Evolutionary conservation across 2,888 invertebrate genomes (phyloP).

Genomic region (Clepsis dumicolana): DNA sequence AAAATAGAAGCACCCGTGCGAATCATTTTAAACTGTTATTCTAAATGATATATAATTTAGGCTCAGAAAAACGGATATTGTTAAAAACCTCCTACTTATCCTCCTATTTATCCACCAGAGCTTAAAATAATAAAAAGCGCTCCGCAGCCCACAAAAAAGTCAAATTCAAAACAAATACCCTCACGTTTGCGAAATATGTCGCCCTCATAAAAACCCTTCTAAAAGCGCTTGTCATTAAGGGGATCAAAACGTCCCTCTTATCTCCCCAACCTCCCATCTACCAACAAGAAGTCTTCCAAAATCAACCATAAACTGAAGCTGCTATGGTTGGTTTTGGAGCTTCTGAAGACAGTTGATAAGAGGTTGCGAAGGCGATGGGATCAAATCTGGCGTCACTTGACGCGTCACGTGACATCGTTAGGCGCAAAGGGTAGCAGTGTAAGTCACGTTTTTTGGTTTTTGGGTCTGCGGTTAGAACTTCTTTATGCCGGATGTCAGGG

Average conservation of each 20-base stretch:
- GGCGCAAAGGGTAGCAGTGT: conserved; percentile 6
- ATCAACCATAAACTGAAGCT: not conserved
- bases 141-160: not conserved
- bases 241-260: conserved; percentile 6
- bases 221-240: conserved; percentile 41
- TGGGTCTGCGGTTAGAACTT: conserved; percentile 14
- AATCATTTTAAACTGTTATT: no score
- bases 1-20: no score
- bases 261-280: not conserved
- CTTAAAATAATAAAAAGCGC: not conserved
- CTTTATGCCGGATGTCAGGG: not conserved
- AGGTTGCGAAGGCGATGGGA: not conserved
- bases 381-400: conserved; percentile 44
- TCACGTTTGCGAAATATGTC: conserved; percentile 37
- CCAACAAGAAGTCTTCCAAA: not conserved
- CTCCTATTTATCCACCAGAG: not conserved
- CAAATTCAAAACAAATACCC: conserved; percentile 30
- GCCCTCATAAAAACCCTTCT: conserved; percentile 39
- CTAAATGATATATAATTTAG: no score
- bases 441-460: conserved; percentile 29
- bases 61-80: no score
- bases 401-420: conserved; percentile 45
- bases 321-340: not conserved
- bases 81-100: not conserved
- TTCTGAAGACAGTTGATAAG: not conserved